Evolutionary conservation across 2,888 invertebrate species (phyloP), one percentile per base, ranked within the genome.

Genomic region (Hypsopygia costalis): DNA sequence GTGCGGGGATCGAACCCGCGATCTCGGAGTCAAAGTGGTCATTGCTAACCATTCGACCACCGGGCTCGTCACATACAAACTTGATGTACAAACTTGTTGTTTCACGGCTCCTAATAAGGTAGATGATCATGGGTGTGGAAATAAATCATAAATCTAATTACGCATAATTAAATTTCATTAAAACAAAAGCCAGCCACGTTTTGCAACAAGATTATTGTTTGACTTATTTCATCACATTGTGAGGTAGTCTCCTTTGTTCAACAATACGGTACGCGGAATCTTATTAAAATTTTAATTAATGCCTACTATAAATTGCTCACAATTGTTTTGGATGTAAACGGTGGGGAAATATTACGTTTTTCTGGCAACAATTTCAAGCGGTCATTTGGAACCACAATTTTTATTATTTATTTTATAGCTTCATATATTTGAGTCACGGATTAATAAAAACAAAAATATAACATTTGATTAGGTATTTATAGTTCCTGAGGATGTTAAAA

Each of bases 231-330:
- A 62, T 69, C 64, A 66, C 57, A 68, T 66, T 71, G 56, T 64
- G 57, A 60, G 63, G 61, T 62, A 59, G 52, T 53, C 58, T 53
- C 58, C 58, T 73, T 74, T 74, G 74, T 74, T 63, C 45, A 49
- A 55, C 53, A 72, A 67, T 58, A 60, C 54, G 69, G 61, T 73
- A 47, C 57, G 44, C 36, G 49, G 55, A 56, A 63, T 71, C 65
- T 71, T 76, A 74, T 74, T 74, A 75, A 73, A 71, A 57, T 71
- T 73, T 68, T 69, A 75, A 75, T 75, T 69, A 72, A 73, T 71
- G 68, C 57, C 52, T 65, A 60, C 62, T 68, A 71, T 68, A 68
- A 71, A 71, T 70, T 65, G 58, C 55, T 58, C 44, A 47, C 54
- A 66, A 62, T 69, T 64, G 58, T 62, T 64, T 58, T 49, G 51